A percentile compares a stretch with the other conserved stretches of the same genome.
phyloP scores from a whole-genome alignment of 2,888 invertebrate genomes.

The Drosophila paramelanica region DNA sequence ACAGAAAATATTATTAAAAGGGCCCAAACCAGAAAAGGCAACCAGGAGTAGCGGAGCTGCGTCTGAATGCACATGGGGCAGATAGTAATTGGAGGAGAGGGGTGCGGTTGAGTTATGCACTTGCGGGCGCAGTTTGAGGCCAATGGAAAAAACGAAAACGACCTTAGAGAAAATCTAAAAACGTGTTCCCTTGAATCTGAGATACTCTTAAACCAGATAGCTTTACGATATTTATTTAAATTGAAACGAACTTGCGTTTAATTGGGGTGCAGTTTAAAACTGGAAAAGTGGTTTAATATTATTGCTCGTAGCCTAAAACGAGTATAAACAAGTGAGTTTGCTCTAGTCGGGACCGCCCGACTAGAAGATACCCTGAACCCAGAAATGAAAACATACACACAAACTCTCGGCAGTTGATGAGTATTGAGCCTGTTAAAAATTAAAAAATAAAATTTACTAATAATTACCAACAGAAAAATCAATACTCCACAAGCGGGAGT shows the following conservation, averaged over 20 bases:
- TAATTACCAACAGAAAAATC: too few relatives aligned
- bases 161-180: slow-evolving; percentile 3
- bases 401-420: too few relatives aligned
- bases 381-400: too few relatives aligned
- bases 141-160: slow-evolving; percentile 19
- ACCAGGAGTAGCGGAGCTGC: slow-evolving; percentile 31
- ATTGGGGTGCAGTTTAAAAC: neutral
- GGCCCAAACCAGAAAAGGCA: slow-evolving; percentile 5
- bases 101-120: slow-evolving; percentile 10
- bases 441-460: too few relatives aligned
- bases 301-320: too few relatives aligned
- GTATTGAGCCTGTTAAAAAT: too few relatives aligned
- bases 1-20: slow-evolving; percentile 51
- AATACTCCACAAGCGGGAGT: too few relatives aligned
- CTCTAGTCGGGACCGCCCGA: too few relatives aligned
- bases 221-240: neutral
- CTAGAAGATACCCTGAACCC: too few relatives aligned
- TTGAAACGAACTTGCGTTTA: too few relatives aligned
- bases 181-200: slow-evolving; percentile 1
- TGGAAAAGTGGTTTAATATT: too few relatives aligned
- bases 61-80: slow-evolving; percentile 23
- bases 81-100: slow-evolving; percentile 5
- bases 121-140: slow-evolving; percentile 26
- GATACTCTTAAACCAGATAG: neutral
- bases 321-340: too few relatives aligned